Conservation (phyloP, 2,888 invertebrate genomes). For the Sinohyriopsis cumingii region DNA sequence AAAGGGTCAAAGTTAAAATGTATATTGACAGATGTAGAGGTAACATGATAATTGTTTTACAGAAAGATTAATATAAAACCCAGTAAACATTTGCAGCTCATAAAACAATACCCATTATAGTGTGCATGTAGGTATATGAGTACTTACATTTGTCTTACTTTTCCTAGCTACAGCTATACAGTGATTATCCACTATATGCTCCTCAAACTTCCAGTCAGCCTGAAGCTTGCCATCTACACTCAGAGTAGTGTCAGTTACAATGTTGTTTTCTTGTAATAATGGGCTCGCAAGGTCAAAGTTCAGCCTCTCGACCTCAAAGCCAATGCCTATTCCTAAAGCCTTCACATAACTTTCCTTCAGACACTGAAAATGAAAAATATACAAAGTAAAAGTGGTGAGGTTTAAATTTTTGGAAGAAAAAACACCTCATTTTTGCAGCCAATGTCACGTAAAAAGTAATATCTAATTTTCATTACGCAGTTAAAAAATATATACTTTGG, state of each 20-base stretch:
- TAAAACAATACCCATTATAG: too few relatives aligned
- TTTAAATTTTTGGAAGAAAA: not conserved
- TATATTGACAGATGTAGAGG: too few relatives aligned
- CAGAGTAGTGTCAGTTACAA: slow-evolving; percentile 79
- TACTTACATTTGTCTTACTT: too few relatives aligned
- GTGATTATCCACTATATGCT: slow-evolving; percentile 84
- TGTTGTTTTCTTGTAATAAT: slow-evolving; percentile 17
- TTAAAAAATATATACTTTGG: too few relatives aligned
- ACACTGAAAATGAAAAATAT: slow-evolving; percentile 75
- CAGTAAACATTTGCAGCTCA: too few relatives aligned
- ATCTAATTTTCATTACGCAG: too few relatives aligned
- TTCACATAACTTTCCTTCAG: slow-evolving; percentile 96
- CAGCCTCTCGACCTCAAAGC: slow-evolving; percentile 82
- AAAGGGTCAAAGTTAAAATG: too few relatives aligned
- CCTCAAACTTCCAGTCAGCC: slow-evolving; percentile 86
- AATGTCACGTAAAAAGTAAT: not conserved
- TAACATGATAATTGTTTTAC: too few relatives aligned
- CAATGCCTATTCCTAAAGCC: slow-evolving; percentile 89
- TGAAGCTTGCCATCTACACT: slow-evolving; percentile 77
- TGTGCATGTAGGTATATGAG: too few relatives aligned
- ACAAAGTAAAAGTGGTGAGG: not conserved
- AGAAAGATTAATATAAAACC: too few relatives aligned
- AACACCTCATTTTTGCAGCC: not conserved
- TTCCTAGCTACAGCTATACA: slow-evolving; percentile 80
- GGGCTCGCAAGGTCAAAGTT: slow-evolving; percentile 78